phyloP scores from a whole-genome alignment of 2,888 invertebrate species.

The Standfussiana lucernea region DNA sequence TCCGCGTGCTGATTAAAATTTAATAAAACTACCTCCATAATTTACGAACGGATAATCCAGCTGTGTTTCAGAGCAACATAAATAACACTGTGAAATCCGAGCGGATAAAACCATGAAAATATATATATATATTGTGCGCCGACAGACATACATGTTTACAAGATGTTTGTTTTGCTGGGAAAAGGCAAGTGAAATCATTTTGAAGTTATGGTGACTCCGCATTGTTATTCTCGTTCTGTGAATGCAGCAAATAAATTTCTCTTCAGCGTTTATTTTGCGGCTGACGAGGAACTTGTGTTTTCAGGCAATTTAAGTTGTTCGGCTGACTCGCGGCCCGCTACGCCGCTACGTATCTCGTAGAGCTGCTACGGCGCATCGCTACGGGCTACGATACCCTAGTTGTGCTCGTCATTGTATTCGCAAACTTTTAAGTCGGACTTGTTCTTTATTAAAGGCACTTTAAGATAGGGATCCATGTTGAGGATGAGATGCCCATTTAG shows the following conservation, averaged over 20 bases:
- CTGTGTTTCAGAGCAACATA: constrained; percentile 33
- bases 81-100: constrained; percentile 56
- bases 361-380: constrained; percentile 64
- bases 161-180: constrained; percentile 65
- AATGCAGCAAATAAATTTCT: constrained; percentile 73
- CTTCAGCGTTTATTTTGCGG: constrained; percentile 72
- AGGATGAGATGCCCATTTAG: constrained; percentile 34
- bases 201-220: constrained; percentile 74
- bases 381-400: constrained; percentile 67
- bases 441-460: constrained; percentile 52
- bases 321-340: constrained; percentile 65
- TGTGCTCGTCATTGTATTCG: constrained; percentile 57
- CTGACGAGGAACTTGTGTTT: constrained; percentile 76
- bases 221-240: constrained; percentile 74
- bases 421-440: constrained; percentile 58
- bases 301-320: constrained; percentile 80
- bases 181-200: constrained; percentile 74
- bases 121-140: constrained; percentile 59
- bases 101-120: constrained; percentile 47
- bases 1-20: constrained; percentile 31
- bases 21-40: constrained; percentile 50
- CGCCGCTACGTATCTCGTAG: constrained; percentile 63
- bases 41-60: constrained; percentile 50
- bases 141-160: constrained; percentile 84
- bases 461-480: constrained; percentile 33